Conservation (phyloP, 2,113 vertebrate species). For the Rhinolophus ferrumequinum region DNA sequence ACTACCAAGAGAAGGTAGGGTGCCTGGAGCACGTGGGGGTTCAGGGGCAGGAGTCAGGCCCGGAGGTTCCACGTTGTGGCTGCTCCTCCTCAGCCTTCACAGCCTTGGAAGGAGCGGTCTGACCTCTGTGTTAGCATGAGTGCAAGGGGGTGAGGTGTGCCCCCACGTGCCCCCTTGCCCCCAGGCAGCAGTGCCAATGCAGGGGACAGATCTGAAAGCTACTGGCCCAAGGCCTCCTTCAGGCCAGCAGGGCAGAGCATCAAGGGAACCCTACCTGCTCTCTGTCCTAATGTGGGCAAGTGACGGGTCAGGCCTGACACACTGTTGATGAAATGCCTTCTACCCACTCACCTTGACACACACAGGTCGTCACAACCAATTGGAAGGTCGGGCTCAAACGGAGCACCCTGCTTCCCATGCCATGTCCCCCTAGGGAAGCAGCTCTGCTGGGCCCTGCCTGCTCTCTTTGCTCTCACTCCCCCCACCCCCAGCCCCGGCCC, state of each 20-base stretch:
- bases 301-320: not conserved
- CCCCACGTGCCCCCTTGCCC: no score
- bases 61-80: not conserved
- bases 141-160: not conserved
- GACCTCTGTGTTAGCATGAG: not conserved
- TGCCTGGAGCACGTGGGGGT: not conserved
- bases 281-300: accelerated
- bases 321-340: not conserved
- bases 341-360: not conserved
- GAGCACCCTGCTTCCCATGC: not conserved
- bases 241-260: not conserved
- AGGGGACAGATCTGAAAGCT: not conserved
- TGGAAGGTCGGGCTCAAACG: no score
- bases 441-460: no score
- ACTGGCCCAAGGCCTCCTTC: not conserved
- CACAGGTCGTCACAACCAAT: not conserved
- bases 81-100: not conserved
- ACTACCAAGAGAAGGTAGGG: not conserved
- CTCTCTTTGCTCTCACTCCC: not conserved
- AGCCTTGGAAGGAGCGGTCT: not conserved
- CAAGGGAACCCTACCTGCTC: not conserved
- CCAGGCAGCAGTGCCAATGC: not conserved
- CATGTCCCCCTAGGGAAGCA: not conserved
- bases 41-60: accelerated
- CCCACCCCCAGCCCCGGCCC: not conserved